Conservation (phyloP, 2,113 vertebrate genomes). For the Phaethornis superciliosus region DNA sequence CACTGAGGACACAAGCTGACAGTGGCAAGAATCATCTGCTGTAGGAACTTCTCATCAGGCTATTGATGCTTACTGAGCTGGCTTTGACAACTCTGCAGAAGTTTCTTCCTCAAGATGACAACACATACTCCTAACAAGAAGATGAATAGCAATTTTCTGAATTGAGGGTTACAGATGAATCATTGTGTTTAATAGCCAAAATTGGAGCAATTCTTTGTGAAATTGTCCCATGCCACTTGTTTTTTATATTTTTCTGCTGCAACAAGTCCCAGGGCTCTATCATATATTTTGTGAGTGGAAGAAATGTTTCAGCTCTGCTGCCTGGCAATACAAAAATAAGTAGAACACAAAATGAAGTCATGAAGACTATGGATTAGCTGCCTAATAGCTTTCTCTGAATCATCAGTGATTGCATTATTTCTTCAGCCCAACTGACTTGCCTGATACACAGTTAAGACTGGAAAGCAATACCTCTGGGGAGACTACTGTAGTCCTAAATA, state of each 20-base stretch:
- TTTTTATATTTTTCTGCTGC: neutral
- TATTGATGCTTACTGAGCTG: neutral
- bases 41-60: neutral
- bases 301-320: neutral
- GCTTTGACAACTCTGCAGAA: neutral
- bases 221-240: neutral
- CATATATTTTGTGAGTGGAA: neutral
- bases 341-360: neutral
- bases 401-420: neutral
- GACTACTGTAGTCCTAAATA: neutral
- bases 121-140: neutral
- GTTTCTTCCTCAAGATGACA: neutral
- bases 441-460: neutral
- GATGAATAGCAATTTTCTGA: neutral
- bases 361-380: neutral
- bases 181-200: neutral
- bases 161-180: neutral
- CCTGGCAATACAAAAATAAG: neutral
- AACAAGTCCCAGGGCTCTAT: neutral
- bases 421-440: neutral
- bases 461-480: neutral
- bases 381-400: neutral
- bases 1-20: neutral
- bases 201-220: neutral
- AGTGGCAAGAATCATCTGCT: neutral